Evolutionary conservation across 2,797 vertebrate species (phyloP).

Genomic region (Tadarida brasiliensis): DNA sequence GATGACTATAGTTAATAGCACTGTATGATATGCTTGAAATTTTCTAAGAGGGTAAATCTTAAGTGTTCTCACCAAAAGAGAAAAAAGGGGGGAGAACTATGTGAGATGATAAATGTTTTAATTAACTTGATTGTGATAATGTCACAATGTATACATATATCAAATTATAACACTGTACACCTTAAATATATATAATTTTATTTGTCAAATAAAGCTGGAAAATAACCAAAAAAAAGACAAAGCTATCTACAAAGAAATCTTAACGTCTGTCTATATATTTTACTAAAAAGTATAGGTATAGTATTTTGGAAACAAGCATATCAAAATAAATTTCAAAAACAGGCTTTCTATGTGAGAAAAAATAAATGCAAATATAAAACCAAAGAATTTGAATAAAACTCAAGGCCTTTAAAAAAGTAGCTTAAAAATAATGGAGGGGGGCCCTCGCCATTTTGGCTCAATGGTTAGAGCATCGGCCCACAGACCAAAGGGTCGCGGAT

Average conservation of each 20-base stretch:
- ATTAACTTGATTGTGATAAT: neutral
- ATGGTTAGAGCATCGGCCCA: too few relatives aligned
- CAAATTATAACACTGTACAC: neutral
- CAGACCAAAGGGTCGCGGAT: too few relatives aligned
- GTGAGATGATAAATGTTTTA: neutral
- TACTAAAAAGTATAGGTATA: neutral
- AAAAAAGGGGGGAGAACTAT: neutral
- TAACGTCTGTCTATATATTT: neutral
- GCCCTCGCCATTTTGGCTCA: too few relatives aligned
- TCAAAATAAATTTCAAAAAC: neutral
- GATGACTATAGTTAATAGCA: neutral
- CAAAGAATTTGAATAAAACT: neutral
- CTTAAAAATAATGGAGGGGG: neutral
- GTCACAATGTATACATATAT: neutral
- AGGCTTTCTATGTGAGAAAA: neutral
- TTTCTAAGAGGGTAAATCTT: neutral
- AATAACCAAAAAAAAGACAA: neutral
- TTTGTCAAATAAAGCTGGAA: neutral
- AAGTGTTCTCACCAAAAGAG: neutral
- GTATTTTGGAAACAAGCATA: neutral
- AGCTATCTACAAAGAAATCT: neutral
- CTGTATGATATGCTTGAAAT: neutral
- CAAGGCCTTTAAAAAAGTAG: neutral
- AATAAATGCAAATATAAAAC: conserved; percentile 10
- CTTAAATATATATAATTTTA: neutral